Base-by-base conservation (phyloP, 2,888 invertebrate species). In the Seira ritae region DNA sequence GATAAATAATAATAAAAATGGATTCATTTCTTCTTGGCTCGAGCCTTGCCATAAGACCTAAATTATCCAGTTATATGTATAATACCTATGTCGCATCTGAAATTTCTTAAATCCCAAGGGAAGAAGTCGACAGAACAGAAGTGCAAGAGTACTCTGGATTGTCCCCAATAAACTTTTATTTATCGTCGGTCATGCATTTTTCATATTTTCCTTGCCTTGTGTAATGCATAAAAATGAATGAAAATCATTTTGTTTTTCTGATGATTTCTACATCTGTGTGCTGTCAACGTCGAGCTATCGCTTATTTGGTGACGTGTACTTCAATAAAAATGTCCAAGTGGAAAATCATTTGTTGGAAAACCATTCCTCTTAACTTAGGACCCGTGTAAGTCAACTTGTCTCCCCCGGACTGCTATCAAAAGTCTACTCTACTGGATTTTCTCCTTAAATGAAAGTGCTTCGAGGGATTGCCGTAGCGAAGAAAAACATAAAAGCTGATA, bases 401-500 rank as follows among this genome's bases (percentile, higher is more conserved):
- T 42, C 42, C n/a, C n/a, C n/a, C n/a, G n/a, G n/a, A n/a, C n/a
- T n/a, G n/a, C n/a, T 42, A 42, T 6, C 6, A 42, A 42, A 42
- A 42, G 12, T 42, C 6, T 42, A 42, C 42, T n/a, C n/a, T n/a
- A 42, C 12, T 12, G 42, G 12, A 42, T 42, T 42, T 42, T 42
- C 12, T 42, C 12, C 42, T 42, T 42, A 42, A 42, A 42, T 42
- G 42, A 42, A 42, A 42, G 42, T 73, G 62, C 68, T 80, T 42
- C 69, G 80, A 70, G 66, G 75, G 80, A 80, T 80, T 75, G 75
- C 80, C 80, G 80, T 75, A 80, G 80, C 80, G 75, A 75, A 80
- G 75, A 73, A 80, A 84, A 72, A 77, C 80, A 84, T 80, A 84
- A 84, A 84, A 84, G 80, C 77, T 80, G 80, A 80, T 76, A 84